phyloP scores from a whole-genome alignment of 2,797 vertebrate species.

The Pygocentrus nattereri region DNA sequence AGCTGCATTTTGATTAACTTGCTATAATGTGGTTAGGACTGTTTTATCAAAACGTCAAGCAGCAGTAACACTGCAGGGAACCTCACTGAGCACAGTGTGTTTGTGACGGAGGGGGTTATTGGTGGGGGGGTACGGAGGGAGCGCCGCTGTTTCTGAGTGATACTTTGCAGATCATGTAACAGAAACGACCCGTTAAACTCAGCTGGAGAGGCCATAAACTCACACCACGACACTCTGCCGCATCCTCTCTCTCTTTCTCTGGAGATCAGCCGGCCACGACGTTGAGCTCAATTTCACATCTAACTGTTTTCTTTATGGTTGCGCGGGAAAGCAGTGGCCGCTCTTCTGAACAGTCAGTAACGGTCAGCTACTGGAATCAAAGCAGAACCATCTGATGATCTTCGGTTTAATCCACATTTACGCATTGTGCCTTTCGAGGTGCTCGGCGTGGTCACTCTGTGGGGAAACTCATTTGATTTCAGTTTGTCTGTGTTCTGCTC shows the following conservation, averaged over 20 bases:
- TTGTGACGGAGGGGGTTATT: slow-evolving; percentile 2
- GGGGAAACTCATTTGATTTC: no score
- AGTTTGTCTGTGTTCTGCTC: no score
- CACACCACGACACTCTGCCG: slow-evolving; percentile 55
- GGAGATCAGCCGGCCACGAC: slow-evolving; percentile 66
- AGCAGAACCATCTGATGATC: slow-evolving; percentile 7
- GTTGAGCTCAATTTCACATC: slow-evolving; percentile 75
- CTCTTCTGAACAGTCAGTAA: slow-evolving; percentile 10
- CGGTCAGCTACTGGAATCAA: slow-evolving; percentile 31
- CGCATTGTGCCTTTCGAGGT: neutral
- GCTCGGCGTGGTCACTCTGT: neutral
- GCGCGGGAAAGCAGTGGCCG: neutral
- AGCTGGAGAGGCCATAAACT: slow-evolving; percentile 78
- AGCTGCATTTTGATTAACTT: no score
- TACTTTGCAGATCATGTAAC: slow-evolving; percentile 82
- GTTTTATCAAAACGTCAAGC: no score
- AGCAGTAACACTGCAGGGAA: no score
- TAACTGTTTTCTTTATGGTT: slow-evolving; percentile 31
- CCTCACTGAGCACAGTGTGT: neutral
- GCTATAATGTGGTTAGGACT: no score
- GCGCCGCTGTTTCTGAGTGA: slow-evolving; percentile 66
- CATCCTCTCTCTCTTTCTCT: slow-evolving; percentile 16
- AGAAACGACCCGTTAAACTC: slow-evolving; percentile 77
- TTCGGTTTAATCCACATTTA: slow-evolving; percentile 39
- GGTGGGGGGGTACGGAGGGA: slow-evolving; percentile 58